Percentiles rank a stretch among this genome's conserved stretches.
These are phyloP conservation scores for Chrysocyon brachyurus DNA, from an alignment of 2,797 vertebrate genomes.

Conservation along the genomic window DNA sequence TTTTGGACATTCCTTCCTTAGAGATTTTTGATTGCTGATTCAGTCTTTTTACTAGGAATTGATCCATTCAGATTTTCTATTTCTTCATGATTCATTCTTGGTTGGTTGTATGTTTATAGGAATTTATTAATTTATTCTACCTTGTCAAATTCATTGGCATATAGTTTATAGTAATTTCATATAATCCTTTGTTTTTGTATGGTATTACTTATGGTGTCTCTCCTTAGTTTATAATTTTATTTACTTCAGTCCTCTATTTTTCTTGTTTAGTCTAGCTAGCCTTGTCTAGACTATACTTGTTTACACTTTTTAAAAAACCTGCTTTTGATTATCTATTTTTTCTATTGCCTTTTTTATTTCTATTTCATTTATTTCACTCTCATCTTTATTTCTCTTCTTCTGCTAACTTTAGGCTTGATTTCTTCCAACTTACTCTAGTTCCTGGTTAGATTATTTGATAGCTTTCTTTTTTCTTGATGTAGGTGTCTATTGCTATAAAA, in stretches of 20 bases:
- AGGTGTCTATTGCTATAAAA: not conserved
- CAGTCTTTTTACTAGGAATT: not conserved
- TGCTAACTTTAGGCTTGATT: not conserved
- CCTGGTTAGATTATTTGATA: not conserved
- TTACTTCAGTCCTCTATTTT: not conserved
- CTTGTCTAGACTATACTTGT: not conserved
- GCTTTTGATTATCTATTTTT: not conserved
- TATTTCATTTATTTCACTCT: not conserved
- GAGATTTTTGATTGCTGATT: not conserved
- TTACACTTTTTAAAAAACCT: not conserved
- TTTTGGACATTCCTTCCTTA: not conserved
- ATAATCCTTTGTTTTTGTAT: not conserved
- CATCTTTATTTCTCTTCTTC: not conserved
- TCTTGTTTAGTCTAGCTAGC: not conserved
- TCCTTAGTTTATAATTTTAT: not conserved
- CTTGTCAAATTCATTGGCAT: not conserved
- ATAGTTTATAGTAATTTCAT: not conserved
- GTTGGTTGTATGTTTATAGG: not conserved
- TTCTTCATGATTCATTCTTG: not conserved
- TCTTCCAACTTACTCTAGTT: not conserved
- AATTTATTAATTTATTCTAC: not conserved
- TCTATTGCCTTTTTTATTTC: not conserved
- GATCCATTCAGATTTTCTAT: not conserved
- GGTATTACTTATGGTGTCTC: not conserved
- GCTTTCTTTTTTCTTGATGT: not conserved